These are phyloP conservation scores for Cactoblastis cactorum DNA, from an alignment of 2,888 invertebrate genomes.

Conservation along the genomic window DNA sequence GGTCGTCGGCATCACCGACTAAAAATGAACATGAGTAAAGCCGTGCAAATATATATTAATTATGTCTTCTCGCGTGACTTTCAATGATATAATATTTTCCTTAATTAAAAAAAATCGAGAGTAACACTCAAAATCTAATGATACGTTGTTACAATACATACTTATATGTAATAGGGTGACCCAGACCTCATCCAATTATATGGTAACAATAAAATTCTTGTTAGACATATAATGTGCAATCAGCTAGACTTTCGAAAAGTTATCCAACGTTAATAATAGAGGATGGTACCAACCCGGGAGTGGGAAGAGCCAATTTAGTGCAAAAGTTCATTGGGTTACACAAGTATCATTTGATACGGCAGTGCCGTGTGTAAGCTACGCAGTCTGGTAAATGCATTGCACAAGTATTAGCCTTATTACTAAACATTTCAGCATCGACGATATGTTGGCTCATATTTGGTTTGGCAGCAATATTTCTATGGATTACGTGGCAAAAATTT, in stretches of 20 bases:
- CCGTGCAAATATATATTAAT: too few relatives aligned
- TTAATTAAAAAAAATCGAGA: too few relatives aligned
- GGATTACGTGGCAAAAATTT: not conserved
- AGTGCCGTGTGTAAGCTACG: constrained; percentile 28
- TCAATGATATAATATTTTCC: too few relatives aligned
- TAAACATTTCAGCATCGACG: constrained; percentile 17
- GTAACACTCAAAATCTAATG: too few relatives aligned
- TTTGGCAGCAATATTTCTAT: not conserved
- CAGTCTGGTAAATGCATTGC: constrained; percentile 45
- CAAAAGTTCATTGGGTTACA: constrained; percentile 48
- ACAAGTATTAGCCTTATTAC: constrained; percentile 34
- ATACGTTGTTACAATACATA: too few relatives aligned
- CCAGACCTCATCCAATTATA: not conserved
- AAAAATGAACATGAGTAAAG: too few relatives aligned
- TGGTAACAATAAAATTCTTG: not conserved
- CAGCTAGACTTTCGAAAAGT: constrained; percentile 3
- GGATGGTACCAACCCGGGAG: constrained; percentile 18
- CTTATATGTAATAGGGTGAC: not conserved
- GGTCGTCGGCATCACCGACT: too few relatives aligned
- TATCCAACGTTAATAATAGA: constrained; percentile 19
- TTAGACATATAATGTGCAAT: not conserved
- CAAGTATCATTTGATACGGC: constrained; percentile 49
- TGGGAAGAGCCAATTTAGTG: constrained; percentile 40
- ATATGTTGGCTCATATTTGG: constrained; percentile 7
- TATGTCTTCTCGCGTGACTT: too few relatives aligned